Percentiles rank a stretch among this genome's conserved stretches.
phyloP scores from a whole-genome alignment of 2,888 invertebrate species.

The Brenthis hecate region DNA sequence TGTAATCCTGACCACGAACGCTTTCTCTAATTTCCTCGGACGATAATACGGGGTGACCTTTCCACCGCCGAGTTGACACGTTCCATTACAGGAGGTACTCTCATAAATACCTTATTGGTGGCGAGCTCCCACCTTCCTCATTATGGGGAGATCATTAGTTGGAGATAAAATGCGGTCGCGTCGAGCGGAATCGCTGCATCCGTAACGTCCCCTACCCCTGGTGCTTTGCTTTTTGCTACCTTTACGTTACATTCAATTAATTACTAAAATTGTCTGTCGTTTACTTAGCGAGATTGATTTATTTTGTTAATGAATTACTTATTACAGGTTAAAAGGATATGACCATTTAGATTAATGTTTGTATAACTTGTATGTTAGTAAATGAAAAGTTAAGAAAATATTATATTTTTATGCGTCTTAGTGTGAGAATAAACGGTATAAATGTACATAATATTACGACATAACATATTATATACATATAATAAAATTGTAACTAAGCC shows the following conservation, averaged over 20 bases:
- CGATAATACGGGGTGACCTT: constrained; percentile 58
- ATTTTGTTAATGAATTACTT: background rate
- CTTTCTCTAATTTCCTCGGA: constrained; percentile 52
- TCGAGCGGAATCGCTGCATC: constrained; percentile 58
- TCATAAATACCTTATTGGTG: constrained; percentile 80
- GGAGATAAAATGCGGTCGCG: constrained; percentile 73
- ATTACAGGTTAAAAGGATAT: too few relatives aligned
- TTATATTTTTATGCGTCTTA: too few relatives aligned
- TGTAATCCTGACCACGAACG: constrained; percentile 38
- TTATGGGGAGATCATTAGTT: constrained; percentile 75
- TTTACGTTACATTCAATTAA: constrained; percentile 4
- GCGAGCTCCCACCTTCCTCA: constrained; percentile 65
- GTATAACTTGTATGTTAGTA: too few relatives aligned
- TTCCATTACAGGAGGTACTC: constrained; percentile 71
- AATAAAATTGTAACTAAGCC: too few relatives aligned
- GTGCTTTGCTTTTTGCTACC: constrained; percentile 13
- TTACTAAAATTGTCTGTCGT: constrained; percentile 1
- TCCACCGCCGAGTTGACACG: constrained; percentile 61
- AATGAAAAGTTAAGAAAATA: too few relatives aligned
- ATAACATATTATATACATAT: too few relatives aligned
- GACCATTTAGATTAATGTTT: too few relatives aligned
- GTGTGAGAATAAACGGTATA: too few relatives aligned
- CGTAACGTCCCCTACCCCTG: constrained; percentile 48
- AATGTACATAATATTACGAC: too few relatives aligned
- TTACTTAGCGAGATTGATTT: constrained; percentile 12